These are phyloP conservation scores for Hemibagrus guttatus DNA, from an alignment of 2,797 vertebrate genomes.

Conservation along the genomic window DNA sequence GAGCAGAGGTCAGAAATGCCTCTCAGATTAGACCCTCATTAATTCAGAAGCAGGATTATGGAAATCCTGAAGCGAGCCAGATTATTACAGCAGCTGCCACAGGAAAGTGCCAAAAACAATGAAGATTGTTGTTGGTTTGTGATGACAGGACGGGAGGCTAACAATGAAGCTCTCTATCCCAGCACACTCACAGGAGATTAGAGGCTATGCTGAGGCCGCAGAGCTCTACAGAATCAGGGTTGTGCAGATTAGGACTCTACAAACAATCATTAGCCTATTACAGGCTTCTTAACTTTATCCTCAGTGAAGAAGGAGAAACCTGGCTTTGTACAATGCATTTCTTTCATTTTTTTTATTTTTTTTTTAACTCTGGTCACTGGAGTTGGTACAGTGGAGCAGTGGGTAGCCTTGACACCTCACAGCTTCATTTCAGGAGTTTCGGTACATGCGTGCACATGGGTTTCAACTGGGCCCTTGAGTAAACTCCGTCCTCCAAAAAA, in stretches of 20 bases:
- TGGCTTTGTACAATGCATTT: not conserved
- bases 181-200: slow-evolving; percentile 74
- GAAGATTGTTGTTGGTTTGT: slow-evolving; percentile 71
- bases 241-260: slow-evolving; percentile 65
- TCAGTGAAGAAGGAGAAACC: slow-evolving; percentile 1
- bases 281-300: slow-evolving; percentile 36
- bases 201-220: slow-evolving; percentile 59
- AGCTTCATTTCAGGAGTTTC: not conserved
- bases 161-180: slow-evolving; percentile 73
- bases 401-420: not conserved
- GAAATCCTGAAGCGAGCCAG: slow-evolving; percentile 68
- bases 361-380: not conserved
- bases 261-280: slow-evolving; percentile 58
- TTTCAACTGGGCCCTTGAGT: not conserved
- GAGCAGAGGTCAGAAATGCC: slow-evolving; percentile 62
- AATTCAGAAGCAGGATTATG: slow-evolving; percentile 77
- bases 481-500: not conserved
- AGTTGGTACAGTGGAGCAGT: not conserved
- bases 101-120: slow-evolving; percentile 69
- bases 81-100: slow-evolving; percentile 68
- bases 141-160: slow-evolving; percentile 64
- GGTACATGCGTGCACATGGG: not conserved
- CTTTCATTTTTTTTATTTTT: not conserved
- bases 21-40: slow-evolving; percentile 68
- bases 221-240: slow-evolving; percentile 58